These are phyloP conservation scores for Dolichoris vasculosae DNA, from an alignment of 1,140 invertebrate genomes.

Conservation along the genomic window DNA sequence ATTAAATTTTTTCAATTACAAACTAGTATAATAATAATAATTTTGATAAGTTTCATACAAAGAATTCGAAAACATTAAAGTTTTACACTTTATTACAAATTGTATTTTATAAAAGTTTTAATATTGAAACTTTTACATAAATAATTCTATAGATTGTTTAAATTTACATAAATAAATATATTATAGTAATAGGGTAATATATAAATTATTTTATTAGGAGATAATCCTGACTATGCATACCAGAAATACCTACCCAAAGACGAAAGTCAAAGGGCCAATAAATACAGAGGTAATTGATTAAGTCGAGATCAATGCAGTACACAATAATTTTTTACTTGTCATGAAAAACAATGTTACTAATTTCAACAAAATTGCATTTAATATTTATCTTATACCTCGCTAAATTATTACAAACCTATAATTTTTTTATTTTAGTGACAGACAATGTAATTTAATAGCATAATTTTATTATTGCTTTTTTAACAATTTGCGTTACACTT, in stretches of 20 bases:
- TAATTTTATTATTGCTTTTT: background rate
- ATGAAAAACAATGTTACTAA: slow-evolving; percentile 11
- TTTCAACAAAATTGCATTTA: background rate
- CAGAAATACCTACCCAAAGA: slow-evolving; percentile 52
- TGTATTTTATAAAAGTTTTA: background rate
- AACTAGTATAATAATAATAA: too few species aligned
- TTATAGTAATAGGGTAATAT: background rate
- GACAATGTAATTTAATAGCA: slow-evolving; percentile 3
- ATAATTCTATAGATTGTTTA: background rate
- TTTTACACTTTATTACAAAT: too few species aligned
- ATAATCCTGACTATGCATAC: slow-evolving; percentile 77
- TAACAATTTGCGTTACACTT: background rate
- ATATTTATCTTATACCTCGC: background rate
- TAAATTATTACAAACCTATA: background rate
- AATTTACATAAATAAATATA: background rate
- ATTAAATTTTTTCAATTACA: too few species aligned
- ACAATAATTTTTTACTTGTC: slow-evolving; percentile 32
- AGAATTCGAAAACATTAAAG: too few species aligned
- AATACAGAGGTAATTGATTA: slow-evolving; percentile 65
- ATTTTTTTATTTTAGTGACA: slow-evolving; percentile 6
- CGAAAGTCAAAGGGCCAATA: slow-evolving; percentile 50
- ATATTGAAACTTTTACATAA: background rate
- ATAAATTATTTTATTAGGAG: slow-evolving; percentile 70
- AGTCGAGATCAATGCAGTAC: slow-evolving; percentile 36
- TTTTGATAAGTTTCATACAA: too few species aligned